Evolutionary conservation across 2,113 vertebrate species (phyloP), one percentile per base, ranked within the genome.

Genomic region (Malurus elegans): DNA sequence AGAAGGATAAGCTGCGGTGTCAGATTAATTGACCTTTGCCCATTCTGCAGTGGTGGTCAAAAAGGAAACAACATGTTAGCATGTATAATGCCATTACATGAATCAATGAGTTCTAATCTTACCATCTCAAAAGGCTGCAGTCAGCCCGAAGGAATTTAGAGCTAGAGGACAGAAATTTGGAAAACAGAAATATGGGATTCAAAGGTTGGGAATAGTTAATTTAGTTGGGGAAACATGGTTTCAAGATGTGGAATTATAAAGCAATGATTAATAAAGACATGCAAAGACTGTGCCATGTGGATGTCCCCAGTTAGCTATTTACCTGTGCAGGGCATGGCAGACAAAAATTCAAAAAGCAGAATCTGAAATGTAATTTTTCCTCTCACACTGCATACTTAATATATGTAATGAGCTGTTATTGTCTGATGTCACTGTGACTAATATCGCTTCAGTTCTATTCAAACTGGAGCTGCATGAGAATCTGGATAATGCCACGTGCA

Each of bases 1-100:
- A 24, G 66, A 70, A 94, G 64, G 62, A 73, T 90, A 96, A 95
- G 87, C 93, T 94, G 64, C 36, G 58, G 93, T 96, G 90, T 96
- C 90, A 88, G 79, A 67, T 95, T 94, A 96, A 96, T 88, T 95
- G 94, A 96, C 93, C 94, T 97, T 92, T 93, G 88, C 64, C 80
- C 88, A 83, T 73, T 88, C 79, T 93, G 58, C 82, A 80, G 36
- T 95, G 90, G 93, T 95, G 92, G 82, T 96, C 96, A 93, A 80
- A 96, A 92, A 90, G 60, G 88, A 94, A 94, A 94, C 87, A 94
- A 88, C 85, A 83, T 90, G 90, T 96, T 96, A 93, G 87, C 67
- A 60, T 80, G 79, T 86, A 92, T 88, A 94, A 96, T 86, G 75
- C 79, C 71, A 83, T 95, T 96, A 88, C 65, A 84, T 32, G 79